Percentiles rank a stretch among this genome's conserved stretches.
Conservation (phyloP, 2,113 vertebrate species). For the Scophthalmus maximus region DNA sequence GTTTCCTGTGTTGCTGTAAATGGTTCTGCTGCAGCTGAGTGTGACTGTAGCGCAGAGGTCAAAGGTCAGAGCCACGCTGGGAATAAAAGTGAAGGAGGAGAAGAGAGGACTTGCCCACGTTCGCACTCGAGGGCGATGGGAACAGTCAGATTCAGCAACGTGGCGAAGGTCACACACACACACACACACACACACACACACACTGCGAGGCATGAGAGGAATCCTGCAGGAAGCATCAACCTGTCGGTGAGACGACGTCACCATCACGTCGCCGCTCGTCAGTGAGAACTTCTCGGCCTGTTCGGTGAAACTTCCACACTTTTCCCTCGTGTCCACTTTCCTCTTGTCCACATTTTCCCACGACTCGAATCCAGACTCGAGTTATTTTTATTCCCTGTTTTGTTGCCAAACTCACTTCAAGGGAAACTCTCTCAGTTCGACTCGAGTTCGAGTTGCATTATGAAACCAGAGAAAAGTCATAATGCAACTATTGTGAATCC, state of each 20-base stretch:
- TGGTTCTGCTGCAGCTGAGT: too few species aligned
- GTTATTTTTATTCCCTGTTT: background rate
- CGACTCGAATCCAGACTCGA: background rate
- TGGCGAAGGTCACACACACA: constrained; percentile 1
- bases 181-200: constrained; percentile 2
- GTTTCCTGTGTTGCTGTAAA: too few species aligned
- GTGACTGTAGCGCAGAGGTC: too few species aligned
- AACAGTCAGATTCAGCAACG: background rate
- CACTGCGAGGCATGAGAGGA: constrained; percentile 30
- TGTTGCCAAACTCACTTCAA: background rate
- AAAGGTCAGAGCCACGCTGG: too few species aligned
- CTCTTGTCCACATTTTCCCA: constrained; percentile 2
- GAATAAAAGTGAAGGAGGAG: too few species aligned
- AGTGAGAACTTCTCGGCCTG: too few species aligned
- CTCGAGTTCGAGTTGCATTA: too few species aligned
- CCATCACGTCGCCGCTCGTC: too few species aligned
- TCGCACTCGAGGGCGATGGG: background rate
- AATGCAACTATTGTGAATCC: too few species aligned
- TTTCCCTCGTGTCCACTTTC: background rate
- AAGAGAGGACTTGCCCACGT: too few species aligned
- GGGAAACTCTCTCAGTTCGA: too few species aligned
- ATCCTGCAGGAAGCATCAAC: constrained; percentile 36
- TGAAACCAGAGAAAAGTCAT: too few species aligned
- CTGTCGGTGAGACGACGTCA: constrained; percentile 14
- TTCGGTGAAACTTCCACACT: background rate